phyloP scores from a whole-genome alignment of 64 coral and sea anemone genomes.

The Pocillopora verrucosa region DNA sequence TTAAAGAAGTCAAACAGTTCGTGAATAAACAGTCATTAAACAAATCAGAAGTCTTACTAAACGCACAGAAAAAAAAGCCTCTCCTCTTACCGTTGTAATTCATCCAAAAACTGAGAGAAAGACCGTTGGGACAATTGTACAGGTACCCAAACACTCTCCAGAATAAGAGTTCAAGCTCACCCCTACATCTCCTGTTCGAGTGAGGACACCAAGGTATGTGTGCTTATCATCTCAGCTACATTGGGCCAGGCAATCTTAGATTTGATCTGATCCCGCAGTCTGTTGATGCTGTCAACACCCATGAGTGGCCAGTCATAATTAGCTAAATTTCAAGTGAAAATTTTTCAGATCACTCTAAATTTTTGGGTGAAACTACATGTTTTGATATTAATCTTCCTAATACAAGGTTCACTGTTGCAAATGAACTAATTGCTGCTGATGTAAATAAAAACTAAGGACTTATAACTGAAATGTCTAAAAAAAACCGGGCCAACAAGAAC shows the following conservation, averaged over 20 bases:
- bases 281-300: too few species aligned
- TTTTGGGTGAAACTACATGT: too few species aligned
- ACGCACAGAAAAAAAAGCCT: neutral
- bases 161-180: neutral
- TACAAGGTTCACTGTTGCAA: too few species aligned
- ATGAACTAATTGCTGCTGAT: too few species aligned
- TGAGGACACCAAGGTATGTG: neutral
- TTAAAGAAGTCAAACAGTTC: too few species aligned
- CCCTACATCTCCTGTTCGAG: neutral
- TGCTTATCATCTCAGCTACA: neutral
- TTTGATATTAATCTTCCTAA: too few species aligned
- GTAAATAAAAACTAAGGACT: too few species aligned
- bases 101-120: constrained; percentile 34
- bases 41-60: neutral
- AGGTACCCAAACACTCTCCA: neutral
- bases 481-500: too few species aligned
- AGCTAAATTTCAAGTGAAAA: too few species aligned
- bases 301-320: too few species aligned
- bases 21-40: neutral
- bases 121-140: neutral
- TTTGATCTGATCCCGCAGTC: neutral
- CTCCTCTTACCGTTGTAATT: neutral
- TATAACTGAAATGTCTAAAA: too few species aligned
- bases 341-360: too few species aligned
- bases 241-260: neutral